Evolutionary conservation across 2,113 vertebrate species (phyloP).

Genomic region (Dipodomys ordii): DNA sequence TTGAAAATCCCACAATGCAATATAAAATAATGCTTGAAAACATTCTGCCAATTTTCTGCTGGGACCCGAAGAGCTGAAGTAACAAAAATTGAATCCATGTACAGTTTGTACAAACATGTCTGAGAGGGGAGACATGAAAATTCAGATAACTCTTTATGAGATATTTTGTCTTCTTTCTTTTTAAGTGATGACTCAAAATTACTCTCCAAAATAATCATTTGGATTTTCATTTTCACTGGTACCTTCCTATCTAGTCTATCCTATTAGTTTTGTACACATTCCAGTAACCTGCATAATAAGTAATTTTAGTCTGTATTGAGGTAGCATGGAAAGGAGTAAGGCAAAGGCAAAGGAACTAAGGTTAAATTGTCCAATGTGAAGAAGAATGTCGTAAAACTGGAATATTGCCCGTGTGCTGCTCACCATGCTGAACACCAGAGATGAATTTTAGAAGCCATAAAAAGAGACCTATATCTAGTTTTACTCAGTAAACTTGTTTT

Average conservation of each 20-base stretch:
- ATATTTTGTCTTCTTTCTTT: constrained; percentile 21
- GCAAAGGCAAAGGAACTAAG: background rate
- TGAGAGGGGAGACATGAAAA: constrained; percentile 46
- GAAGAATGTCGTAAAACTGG: background rate
- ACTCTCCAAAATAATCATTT: constrained; percentile 16
- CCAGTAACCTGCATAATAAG: background rate
- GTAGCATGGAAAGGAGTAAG: background rate
- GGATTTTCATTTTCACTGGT: background rate
- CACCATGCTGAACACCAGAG: background rate
- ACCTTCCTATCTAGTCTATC: background rate
- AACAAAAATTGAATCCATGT: constrained; percentile 49
- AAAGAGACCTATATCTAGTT: background rate
- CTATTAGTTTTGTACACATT: background rate
- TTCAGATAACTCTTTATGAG: constrained; percentile 1
- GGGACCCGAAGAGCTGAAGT: background rate
- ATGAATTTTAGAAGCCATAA: background rate
- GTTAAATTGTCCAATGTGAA: background rate
- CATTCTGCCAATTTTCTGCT: constrained; percentile 41
- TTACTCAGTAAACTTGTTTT: background rate
- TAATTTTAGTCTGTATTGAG: background rate
- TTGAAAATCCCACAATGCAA: background rate
- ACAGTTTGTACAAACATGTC: constrained; percentile 10
- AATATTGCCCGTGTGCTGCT: accelerated
- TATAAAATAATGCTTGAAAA: constrained; percentile 43
- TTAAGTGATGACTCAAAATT: constrained; percentile 40